Percentiles rank a stretch among this genome's conserved stretches.
Evolutionary conservation across 2,888 invertebrate genomes (phyloP).

Genomic region (Parasteatoda lunata): DNA sequence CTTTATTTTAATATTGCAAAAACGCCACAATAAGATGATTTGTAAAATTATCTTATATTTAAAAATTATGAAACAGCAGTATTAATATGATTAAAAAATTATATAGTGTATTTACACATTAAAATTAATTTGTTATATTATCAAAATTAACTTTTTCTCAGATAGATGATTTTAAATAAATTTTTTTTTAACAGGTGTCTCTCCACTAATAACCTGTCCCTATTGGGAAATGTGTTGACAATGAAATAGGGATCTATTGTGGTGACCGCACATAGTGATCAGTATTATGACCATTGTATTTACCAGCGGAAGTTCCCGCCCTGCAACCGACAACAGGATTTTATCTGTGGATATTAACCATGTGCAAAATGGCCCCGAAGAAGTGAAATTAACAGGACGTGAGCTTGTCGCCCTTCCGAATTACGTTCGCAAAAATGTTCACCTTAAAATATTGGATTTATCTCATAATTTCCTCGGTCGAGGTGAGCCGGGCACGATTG

Average conservation of each 20-base stretch:
- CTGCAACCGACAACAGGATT: conserved; percentile 10
- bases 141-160: no score
- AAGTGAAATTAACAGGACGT: conserved; percentile 37
- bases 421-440: conserved; percentile 14
- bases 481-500: neutral
- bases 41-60: no score
- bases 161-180: no score
- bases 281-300: conserved; percentile 60
- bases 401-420: conserved; percentile 44
- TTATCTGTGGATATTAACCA: conserved; percentile 1
- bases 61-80: no score
- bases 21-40: no score
- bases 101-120: no score
- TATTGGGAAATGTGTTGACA: no score
- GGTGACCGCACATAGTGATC: neutral
- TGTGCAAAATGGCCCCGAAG: conserved; percentile 13
- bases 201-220: no score
- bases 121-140: no score
- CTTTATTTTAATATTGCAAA: no score
- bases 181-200: no score
- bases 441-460: conserved; percentile 47
- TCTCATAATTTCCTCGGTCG: conserved; percentile 44
- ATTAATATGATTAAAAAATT: no score
- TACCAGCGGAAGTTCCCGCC: conserved; percentile 25
- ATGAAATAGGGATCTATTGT: neutral